Percentiles rank a stretch among this genome's conserved stretches.
phyloP scores from a whole-genome alignment of 2,113 vertebrate genomes.

The Sciurus niger region DNA sequence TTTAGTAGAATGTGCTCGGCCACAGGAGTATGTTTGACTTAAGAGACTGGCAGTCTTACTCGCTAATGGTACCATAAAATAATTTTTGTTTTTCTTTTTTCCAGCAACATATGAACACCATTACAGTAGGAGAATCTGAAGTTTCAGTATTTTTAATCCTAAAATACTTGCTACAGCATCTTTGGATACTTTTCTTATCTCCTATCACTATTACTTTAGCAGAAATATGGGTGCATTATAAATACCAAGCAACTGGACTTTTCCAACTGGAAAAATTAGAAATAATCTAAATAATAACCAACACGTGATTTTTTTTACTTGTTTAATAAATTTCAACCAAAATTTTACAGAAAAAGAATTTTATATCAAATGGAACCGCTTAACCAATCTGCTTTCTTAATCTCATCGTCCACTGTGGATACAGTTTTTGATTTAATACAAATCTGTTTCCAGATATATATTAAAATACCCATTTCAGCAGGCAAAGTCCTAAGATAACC shows the following conservation, averaged over 20 bases:
- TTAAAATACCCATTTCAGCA: conserved; percentile 11
- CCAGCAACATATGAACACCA: not conserved
- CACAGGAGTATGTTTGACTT: conserved; percentile 15
- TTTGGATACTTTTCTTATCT: not conserved
- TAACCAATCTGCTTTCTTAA: conserved; percentile 32
- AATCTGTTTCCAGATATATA: not conserved
- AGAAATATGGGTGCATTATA: conserved; percentile 11
- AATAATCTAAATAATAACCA: conserved; percentile 38
- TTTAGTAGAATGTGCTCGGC: conserved; percentile 1
- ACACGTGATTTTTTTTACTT: conserved; percentile 8
- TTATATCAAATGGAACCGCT: conserved; percentile 6
- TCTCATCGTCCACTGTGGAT: not conserved
- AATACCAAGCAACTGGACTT: not conserved
- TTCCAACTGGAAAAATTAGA: conserved; percentile 9
- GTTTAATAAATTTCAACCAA: conserved; percentile 27
- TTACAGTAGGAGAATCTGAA: not conserved
- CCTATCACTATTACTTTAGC: not conserved
- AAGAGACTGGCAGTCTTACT: conserved; percentile 18
- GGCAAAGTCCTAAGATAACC: not conserved
- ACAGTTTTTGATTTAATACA: conserved; percentile 23
- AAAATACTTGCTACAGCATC: not conserved
- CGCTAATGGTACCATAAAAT: not conserved
- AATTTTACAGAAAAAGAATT: conserved; percentile 40
- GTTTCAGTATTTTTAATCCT: conserved; percentile 21
- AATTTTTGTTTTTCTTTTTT: conserved; percentile 36